Evolutionary conservation across 2,797 vertebrate species (phyloP), one percentile per base, ranked within the genome.

Genomic region (Centroberyx gerrardi): DNA sequence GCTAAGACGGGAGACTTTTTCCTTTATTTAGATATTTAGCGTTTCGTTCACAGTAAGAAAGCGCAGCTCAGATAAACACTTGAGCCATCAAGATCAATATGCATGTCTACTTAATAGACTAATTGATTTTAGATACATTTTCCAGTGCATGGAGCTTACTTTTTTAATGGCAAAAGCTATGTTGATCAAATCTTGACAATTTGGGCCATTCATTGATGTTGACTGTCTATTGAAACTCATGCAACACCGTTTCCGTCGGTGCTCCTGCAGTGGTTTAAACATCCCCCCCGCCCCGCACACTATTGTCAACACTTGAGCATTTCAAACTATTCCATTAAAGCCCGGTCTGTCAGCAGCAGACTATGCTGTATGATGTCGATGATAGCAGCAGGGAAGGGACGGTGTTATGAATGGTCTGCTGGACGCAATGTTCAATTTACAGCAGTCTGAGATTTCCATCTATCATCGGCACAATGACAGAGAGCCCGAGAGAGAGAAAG

Each of bases 341-440:
- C 48, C 44, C 12, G 40, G 66, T 28, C 85, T 72, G 72, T 86
- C 81, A 48, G 65, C 14, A 6, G 72, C 72, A 18, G 77, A 63
- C 63, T 31, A 51, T 40, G 42, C 51, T 8, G 73, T 81, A 7
- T 48, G 70, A 90, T 81, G 86, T 76, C 59, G 29, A 65, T 40
- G 89, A 91, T 87, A 84, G 80, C 72, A 38, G 80, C 76, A 3
- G 65, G 67, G 72, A 79, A 60, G 73, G 79, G 72, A 69, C 28
- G 58, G 48, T 12, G 36, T 82, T 84, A 72, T 87, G 89, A 90
- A 88, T 81, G 87, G 88, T 86, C 73, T 52, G 73, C 74, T 76
- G 80, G 89, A 87, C 40, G 63, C 79, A 79, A 63, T 87, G 88
- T 93, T 92, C 88, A 91, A 88, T 92, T 93, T 93, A 90, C 85